These are phyloP conservation scores for Melanotaenia boesemani DNA, from an alignment of 2,797 vertebrate species.

Conservation along the genomic window DNA sequence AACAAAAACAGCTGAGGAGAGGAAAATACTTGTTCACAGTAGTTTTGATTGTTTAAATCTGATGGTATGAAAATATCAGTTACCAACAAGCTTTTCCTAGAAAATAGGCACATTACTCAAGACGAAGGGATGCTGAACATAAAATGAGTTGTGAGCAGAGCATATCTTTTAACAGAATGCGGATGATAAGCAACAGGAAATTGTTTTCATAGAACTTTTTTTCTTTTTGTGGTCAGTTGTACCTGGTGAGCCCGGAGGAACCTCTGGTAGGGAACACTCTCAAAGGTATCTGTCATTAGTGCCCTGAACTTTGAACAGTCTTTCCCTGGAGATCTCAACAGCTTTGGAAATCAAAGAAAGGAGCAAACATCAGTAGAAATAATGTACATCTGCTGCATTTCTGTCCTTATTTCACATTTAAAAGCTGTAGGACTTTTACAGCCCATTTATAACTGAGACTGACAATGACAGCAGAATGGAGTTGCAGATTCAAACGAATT, in stretches of 20 bases:
- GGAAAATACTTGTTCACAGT: conserved; percentile 22
- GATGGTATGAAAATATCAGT: conserved; percentile 14
- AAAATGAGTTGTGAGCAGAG: conserved; percentile 29
- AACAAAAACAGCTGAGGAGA: conserved; percentile 20
- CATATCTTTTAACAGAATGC: conserved; percentile 7
- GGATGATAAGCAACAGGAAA: conserved; percentile 15
- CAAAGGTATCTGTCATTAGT: conserved; percentile 84
- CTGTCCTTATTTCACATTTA: conserved; percentile 52
- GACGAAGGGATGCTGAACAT: conserved; percentile 33
- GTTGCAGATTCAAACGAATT: conserved; percentile 24
- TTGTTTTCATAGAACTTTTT: neutral
- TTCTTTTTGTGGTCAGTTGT: conserved; percentile 20
- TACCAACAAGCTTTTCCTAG: conserved; percentile 29
- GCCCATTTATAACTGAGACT: conserved; percentile 31
- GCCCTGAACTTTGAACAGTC: conserved; percentile 83
- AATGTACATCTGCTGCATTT: conserved; percentile 32
- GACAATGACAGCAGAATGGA: conserved; percentile 20
- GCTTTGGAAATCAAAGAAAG: conserved; percentile 71
- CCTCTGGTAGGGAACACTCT: conserved; percentile 80
- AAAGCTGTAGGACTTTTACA: conserved; percentile 19
- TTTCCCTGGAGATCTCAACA: conserved; percentile 84
- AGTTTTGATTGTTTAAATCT: conserved; percentile 35
- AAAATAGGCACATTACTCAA: conserved; percentile 49
- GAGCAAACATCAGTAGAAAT: conserved; percentile 33
- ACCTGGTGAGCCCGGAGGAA: conserved; percentile 85